A percentile compares a stretch with the other conserved stretches of the same genome.
Evolutionary conservation across 2,888 invertebrate genomes (phyloP).

Genomic region (Philereme vetulata): DNA sequence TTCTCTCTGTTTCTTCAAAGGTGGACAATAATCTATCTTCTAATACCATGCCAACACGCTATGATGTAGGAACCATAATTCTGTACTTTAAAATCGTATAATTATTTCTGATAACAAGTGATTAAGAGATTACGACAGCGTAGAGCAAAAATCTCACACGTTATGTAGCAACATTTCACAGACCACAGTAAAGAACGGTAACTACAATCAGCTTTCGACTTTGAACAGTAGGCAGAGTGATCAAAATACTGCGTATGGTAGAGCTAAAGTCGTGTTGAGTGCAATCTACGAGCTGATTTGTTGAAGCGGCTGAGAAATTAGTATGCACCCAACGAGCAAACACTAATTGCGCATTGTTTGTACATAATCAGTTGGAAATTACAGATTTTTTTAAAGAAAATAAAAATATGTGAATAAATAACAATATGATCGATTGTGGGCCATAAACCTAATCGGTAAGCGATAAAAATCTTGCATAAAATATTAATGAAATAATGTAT

Average conservation of each 20-base stretch:
- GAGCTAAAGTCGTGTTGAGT: conserved; percentile 7
- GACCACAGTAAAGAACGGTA: neutral
- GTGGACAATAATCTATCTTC: too few relatives aligned
- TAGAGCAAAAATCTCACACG: conserved; percentile 17
- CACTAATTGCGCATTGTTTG: conserved; percentile 23
- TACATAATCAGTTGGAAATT: conserved; percentile 18
- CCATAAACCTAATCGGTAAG: too few relatives aligned
- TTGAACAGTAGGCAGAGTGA: neutral
- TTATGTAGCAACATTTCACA: conserved; percentile 12
- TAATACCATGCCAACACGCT: too few relatives aligned
- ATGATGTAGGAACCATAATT: too few relatives aligned
- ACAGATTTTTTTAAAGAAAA: neutral
- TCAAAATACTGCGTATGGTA: neutral
- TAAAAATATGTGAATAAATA: too few relatives aligned
- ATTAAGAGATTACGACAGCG: conserved; percentile 13
- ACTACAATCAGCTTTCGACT: neutral
- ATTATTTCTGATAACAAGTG: neutral
- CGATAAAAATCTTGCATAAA: too few relatives aligned
- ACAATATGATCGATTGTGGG: too few relatives aligned
- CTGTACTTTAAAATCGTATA: too few relatives aligned
- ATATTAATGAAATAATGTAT: too few relatives aligned
- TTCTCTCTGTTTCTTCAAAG: too few relatives aligned
- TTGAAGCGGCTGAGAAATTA: conserved; percentile 15
- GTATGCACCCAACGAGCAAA: conserved; percentile 19
- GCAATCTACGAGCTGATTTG: conserved; percentile 13